phyloP scores from a whole-genome alignment of 2,888 invertebrate species.

The Onchidella celtica region DNA sequence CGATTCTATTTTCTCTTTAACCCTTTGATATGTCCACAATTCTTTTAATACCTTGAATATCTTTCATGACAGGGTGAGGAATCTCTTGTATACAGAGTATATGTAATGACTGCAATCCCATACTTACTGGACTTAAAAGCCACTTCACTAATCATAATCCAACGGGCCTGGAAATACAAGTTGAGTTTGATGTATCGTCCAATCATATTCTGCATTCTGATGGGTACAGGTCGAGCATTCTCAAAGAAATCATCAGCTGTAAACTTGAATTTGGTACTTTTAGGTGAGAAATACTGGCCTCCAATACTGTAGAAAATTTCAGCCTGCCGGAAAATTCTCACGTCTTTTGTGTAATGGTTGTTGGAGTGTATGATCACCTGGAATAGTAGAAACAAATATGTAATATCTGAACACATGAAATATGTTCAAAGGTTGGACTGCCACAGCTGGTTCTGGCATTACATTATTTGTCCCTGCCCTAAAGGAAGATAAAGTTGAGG shows the following conservation, averaged over 20 bases:
- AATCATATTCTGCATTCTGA: slow-evolving; percentile 90
- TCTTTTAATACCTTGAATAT: too few species aligned
- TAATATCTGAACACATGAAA: neutral
- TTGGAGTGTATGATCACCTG: slow-evolving; percentile 87
- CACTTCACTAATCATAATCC: slow-evolving; percentile 95
- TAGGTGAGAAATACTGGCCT: slow-evolving; percentile 88
- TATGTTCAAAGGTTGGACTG: too few species aligned
- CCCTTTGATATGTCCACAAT: too few species aligned
- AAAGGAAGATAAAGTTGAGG: too few species aligned
- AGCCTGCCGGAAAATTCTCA: slow-evolving; percentile 91
- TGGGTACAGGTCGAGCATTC: slow-evolving; percentile 89
- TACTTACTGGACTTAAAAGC: slow-evolving; percentile 89
- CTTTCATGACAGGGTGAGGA: too few species aligned
- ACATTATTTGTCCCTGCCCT: too few species aligned
- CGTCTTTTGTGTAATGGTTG: slow-evolving; percentile 91
- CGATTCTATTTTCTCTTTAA: too few species aligned
- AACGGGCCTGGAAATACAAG: slow-evolving; percentile 89
- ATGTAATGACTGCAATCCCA: too few species aligned
- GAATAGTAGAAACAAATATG: neutral
- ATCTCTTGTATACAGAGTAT: too few species aligned
- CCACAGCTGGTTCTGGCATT: too few species aligned
- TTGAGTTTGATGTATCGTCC: slow-evolving; percentile 89
- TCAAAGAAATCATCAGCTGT: slow-evolving; percentile 90
- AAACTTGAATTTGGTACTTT: slow-evolving; percentile 85
- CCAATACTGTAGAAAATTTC: slow-evolving; percentile 88